Evolutionary conservation across 1,140 invertebrate genomes (phyloP), one percentile per base, ranked within the genome.

Genomic region (Aethina tumida): DNA sequence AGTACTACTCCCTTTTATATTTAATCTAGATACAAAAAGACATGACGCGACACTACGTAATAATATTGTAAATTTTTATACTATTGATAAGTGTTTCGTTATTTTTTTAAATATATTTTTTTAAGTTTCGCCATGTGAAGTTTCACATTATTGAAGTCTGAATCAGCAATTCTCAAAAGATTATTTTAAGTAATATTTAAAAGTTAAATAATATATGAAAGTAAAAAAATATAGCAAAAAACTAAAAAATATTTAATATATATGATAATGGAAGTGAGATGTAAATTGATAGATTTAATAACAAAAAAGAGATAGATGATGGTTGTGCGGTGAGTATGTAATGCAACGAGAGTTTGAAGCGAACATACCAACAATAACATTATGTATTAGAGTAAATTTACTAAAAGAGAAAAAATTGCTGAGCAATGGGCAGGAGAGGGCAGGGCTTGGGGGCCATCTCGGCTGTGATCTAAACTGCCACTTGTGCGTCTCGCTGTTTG

Each of bases 101-200:
- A 49, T 55, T 58, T 53, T 55, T 55, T 59, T 39, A 49, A 53
- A 52, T 55, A 53, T 55, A 49, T 55, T 58, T 60, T 55, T 56
- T 56, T 56, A 56, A 47, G 46, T 58, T 55, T 52, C 43, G 53
- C 50, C 53, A 52, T 56, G 49, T 56, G 49, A 50, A 42, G 33
- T 44, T 50, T 56, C 52, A 57, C 52, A 49, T 54, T 47, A 51
- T 58, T 55, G 52, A 61, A 61, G 59, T 61, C 59, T 61, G 59
- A 61, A 52, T 47, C 56, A 60, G 56, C 58, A 60, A 60, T 60
- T 60, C 56, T 60, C 59, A 60, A 56, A 53, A 57, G 59, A 59
- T 61, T 55, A 55, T 57, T 61, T n/a, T 61, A 58, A 61, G 52
- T 54, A 56, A 51, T 43, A 43, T 45, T 22, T 49, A 45, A 49